Evolutionary conservation across 2,888 invertebrate genomes (phyloP), one percentile per base, ranked within the genome.

Genomic region (Tridacna crocea): DNA sequence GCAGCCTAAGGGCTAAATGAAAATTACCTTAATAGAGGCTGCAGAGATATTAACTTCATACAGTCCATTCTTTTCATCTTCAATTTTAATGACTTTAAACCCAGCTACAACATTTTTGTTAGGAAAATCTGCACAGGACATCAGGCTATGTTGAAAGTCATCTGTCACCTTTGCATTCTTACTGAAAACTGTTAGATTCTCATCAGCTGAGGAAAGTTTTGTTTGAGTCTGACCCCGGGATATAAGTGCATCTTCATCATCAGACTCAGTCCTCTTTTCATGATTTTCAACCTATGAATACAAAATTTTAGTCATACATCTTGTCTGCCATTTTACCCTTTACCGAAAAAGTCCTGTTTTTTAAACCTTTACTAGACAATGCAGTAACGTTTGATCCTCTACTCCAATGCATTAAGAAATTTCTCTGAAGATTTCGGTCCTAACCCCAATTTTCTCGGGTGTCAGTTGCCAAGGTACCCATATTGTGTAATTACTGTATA

Each of bases 21-120:
- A 60, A 61, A 79, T 55, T 83, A 88, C 88, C 85, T 84, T 84
- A 4, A 83, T 61, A 74, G 84, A 70, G 66, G 81, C 80, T 27
- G 84, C 84, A 17, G 85, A 82, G 17, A 88, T 75, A 26, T 84
- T 87, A 19, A 85, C 81, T 66, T 87, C 88, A 79, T 75, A 79
- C 0, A 83, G 75, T 55, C 83, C 83, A 51, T 83, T 84, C 19
- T 68, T 73, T 19, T 82, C 77, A 61, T 87, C 85, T 66, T 85
- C 83, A 60, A 87, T 87, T 61, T 79, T 83, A 0, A 84, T 79
- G 19, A 87, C 85, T 63, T 84, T 84, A 78, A 87, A 87, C 13
- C 85, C 87, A 27, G 84, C 80, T 22, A 86, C 79, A 15, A 81
- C 66, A 63, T 77, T 85, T n/a, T 80, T 82, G 13, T 17, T 46